Conservation (phyloP, 1,140 invertebrate species). For the Drosophila sechellia region DNA sequence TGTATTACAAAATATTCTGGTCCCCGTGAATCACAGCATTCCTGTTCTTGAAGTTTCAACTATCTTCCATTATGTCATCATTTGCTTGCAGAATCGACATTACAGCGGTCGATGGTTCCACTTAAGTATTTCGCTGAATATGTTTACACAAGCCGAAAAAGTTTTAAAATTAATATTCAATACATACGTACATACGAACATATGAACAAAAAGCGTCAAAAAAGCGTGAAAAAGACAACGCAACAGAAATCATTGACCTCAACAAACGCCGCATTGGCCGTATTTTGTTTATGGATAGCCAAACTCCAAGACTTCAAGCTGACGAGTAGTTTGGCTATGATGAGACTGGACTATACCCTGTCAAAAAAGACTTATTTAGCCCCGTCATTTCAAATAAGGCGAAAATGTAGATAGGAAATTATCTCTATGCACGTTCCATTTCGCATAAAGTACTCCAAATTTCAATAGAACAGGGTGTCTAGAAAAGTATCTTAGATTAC, state of each 20-base stretch:
- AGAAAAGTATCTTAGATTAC: not conserved
- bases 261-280: conserved; percentile 69
- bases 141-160: conserved; percentile 70
- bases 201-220: conserved; percentile 60
- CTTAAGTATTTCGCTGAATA: conserved; percentile 52
- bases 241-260: conserved; percentile 79
- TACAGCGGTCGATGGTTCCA: conserved; percentile 57
- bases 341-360: conserved; percentile 31
- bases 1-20: conserved; percentile 44
- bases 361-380: not conserved
- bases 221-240: conserved; percentile 70
- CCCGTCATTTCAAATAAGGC: not conserved
- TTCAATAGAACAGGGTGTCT: not conserved
- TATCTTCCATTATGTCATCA: conserved; percentile 70
- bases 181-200: not conserved
- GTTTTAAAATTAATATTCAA: conserved; percentile 74
- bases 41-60: conserved; percentile 1
- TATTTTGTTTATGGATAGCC: conserved; percentile 69
- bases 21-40: conserved; percentile 48
- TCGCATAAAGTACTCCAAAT: not conserved
- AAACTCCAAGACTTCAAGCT: conserved; percentile 41
- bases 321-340: conserved; percentile 7
- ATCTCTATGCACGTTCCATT: not conserved
- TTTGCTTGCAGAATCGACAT: conserved; percentile 46
- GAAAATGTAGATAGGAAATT: conserved; percentile 1